Evolutionary conservation across 2,888 invertebrate genomes (phyloP).

Genomic region (Apodemia mormo): DNA sequence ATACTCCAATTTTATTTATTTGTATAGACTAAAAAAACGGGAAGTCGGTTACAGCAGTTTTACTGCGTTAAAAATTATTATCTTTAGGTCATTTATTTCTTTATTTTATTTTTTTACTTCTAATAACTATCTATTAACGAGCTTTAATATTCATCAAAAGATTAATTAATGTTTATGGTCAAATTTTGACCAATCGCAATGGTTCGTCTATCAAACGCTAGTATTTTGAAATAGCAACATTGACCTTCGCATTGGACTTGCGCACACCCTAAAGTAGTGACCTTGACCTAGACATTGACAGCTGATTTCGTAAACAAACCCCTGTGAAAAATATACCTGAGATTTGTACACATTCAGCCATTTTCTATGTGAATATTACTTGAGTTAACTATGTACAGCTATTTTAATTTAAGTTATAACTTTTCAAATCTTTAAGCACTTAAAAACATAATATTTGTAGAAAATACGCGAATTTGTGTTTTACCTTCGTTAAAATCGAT

Average conservation of each 20-base stretch:
- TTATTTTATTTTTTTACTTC: too few relatives aligned
- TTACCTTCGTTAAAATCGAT: too few relatives aligned
- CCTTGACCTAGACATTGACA: slow-evolving; percentile 62
- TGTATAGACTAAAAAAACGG: too few relatives aligned
- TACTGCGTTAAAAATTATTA: too few relatives aligned
- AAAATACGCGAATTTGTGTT: not conserved
- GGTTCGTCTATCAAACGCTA: not conserved
- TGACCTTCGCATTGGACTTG: slow-evolving; percentile 40
- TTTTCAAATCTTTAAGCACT: not conserved
- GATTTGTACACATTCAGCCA: not conserved
- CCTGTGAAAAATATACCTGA: slow-evolving; percentile 9
- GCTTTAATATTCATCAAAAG: not conserved
- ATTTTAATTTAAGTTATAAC: not conserved
- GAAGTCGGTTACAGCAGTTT: too few relatives aligned
- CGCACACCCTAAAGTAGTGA: slow-evolving; percentile 44
- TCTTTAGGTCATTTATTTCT: too few relatives aligned
- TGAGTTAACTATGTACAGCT: not conserved
- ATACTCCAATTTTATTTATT: too few relatives aligned
- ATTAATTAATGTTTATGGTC: not conserved
- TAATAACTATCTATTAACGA: too few relatives aligned
- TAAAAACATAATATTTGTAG: not conserved
- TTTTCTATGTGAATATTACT: not conserved
- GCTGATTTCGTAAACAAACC: slow-evolving; percentile 42
- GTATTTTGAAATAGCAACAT: slow-evolving; percentile 34
- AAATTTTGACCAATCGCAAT: not conserved